phyloP scores from a whole-genome alignment of 2,888 invertebrate species.

The Caenorhabditis uteleia region DNA sequence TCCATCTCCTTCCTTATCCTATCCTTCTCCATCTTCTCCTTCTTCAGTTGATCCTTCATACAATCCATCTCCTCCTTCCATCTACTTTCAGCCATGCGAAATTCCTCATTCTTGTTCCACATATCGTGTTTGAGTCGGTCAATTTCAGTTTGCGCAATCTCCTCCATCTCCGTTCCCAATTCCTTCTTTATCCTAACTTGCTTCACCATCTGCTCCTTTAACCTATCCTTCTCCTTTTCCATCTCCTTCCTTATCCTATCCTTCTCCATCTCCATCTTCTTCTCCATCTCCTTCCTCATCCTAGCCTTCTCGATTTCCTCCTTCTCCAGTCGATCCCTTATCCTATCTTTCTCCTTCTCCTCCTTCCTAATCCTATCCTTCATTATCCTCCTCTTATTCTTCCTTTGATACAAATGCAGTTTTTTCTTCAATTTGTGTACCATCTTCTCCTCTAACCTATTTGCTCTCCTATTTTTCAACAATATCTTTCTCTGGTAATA shows the following conservation, averaged over 20 bases:
- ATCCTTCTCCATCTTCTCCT: too few species aligned
- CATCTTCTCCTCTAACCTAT: too few species aligned
- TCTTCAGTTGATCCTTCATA: too few species aligned
- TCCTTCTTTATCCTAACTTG: not conserved
- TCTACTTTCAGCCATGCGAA: too few species aligned
- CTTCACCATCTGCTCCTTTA: not conserved
- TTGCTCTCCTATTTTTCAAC: too few species aligned
- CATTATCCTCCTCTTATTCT: constrained; percentile 1
- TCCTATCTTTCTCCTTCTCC: not conserved
- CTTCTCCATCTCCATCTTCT: not conserved
- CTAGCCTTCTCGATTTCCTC: not conserved
- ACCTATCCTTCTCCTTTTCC: not conserved
- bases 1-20: too few species aligned
- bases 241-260: not conserved
- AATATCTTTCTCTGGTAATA: too few species aligned
- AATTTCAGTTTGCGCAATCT: not conserved
- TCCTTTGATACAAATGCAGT: not conserved
- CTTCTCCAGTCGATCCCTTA: not conserved
- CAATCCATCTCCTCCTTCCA: too few species aligned
- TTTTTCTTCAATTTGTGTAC: too few species aligned
- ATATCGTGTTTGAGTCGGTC: too few species aligned
- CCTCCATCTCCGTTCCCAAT: not conserved
- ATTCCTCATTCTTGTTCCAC: too few species aligned
- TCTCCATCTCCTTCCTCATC: not conserved
- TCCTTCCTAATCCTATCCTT: not conserved